These are phyloP conservation scores for Epizoanthus rinbou DNA, from an alignment of 92 coral and sea anemone species.

Conservation along the genomic window DNA sequence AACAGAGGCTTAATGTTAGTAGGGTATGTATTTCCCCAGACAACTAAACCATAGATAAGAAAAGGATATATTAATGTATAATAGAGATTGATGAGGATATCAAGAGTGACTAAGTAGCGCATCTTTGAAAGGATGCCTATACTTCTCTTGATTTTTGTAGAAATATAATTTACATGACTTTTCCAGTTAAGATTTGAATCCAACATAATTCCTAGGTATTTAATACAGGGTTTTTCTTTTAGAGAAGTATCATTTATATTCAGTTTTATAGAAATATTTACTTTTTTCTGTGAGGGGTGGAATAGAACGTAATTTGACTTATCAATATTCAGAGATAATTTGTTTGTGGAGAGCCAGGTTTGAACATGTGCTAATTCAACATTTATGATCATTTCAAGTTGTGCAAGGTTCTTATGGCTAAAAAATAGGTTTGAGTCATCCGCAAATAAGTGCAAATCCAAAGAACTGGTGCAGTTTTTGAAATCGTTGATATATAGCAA, in stretches of 20 bases:
- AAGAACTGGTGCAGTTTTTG: background rate
- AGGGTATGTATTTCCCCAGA: too few species aligned
- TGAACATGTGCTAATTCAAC: conserved; percentile 16
- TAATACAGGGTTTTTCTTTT: conserved; percentile 46
- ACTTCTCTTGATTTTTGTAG: too few species aligned
- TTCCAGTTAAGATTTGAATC: too few species aligned
- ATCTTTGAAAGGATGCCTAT: too few species aligned
- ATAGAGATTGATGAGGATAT: too few species aligned
- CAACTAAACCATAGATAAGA: too few species aligned
- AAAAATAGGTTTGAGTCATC: conserved; percentile 39
- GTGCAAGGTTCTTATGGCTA: conserved; percentile 26
- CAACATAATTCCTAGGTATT: conserved; percentile 49
- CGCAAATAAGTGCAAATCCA: conserved; percentile 48
- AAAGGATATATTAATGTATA: too few species aligned
- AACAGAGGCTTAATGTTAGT: too few species aligned
- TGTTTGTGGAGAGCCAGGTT: conserved; percentile 37
- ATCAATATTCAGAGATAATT: conserved; percentile 33
- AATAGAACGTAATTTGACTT: conserved; percentile 41
- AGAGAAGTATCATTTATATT: conserved; percentile 29
- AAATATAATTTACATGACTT: too few species aligned
- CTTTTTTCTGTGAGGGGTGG: conserved; percentile 27
- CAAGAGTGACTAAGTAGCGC: too few species aligned
- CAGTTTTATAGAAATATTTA: conserved; percentile 27
- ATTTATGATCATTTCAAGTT: conserved; percentile 27
- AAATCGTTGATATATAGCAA: conserved; percentile 39